phyloP scores from a whole-genome alignment of 2,113 vertebrate genomes.

The Lycaon pictus region DNA sequence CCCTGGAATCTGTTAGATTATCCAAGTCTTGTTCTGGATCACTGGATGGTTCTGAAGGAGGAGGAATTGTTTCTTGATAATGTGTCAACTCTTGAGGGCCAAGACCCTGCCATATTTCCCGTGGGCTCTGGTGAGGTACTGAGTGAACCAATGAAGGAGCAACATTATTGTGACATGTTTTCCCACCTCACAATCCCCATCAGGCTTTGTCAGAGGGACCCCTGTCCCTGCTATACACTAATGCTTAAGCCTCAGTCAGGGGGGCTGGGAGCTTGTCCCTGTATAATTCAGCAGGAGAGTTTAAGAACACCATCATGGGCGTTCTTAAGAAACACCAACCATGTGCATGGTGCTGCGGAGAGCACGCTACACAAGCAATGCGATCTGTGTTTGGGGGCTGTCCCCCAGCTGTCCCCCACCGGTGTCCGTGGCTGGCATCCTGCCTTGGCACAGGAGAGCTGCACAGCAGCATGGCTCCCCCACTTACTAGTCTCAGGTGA shows the following conservation, averaged over 20 bases:
- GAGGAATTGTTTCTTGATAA: not conserved
- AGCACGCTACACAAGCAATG: not conserved
- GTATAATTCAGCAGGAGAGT: not conserved
- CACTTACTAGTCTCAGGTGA: not conserved
- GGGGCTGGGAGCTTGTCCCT: not conserved
- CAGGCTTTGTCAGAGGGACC: not conserved
- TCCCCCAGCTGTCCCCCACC: fast-evolving
- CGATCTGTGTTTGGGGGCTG: not conserved
- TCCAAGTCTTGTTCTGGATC: conserved; percentile 17
- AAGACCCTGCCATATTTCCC: not conserved
- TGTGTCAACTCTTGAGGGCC: not conserved
- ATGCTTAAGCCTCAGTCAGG: not conserved
- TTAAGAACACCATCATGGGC: not conserved
- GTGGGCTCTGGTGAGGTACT: not conserved
- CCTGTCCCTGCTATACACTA: no score
- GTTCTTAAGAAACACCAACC: fast-evolving
- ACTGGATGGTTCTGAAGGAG: not conserved
- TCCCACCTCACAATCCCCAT: not conserved
- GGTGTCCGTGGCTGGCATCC: not conserved
- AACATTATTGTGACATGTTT: not conserved
- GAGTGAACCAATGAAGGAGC: not conserved
- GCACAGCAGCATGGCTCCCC: fast-evolving
- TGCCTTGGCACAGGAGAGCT: no score
- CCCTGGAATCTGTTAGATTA: no score
- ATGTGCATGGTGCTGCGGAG: fast-evolving